Evolutionary conservation across 2,797 vertebrate genomes (phyloP), one percentile per base, ranked within the genome.

Genomic region (Ceryle rudis): DNA sequence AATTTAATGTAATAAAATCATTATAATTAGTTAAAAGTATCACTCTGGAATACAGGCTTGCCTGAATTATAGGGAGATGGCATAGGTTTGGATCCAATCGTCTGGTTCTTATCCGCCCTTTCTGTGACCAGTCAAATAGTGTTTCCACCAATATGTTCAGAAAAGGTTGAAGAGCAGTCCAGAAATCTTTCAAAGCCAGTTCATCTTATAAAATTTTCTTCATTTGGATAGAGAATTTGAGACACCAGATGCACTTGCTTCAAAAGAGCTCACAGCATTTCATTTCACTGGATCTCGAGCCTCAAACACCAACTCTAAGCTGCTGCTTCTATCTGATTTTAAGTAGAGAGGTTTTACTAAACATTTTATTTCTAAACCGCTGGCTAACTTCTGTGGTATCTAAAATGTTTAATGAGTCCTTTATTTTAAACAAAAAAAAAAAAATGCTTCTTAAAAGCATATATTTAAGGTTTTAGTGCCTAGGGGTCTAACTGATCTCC

Each of bases 1-100:
- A 92, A 73, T 90, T 93, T 91, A 57, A 73, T 39, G 33, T 18
- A 82, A 92, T 51, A 92, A 91, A 92, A 91, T 73, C 7, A 72
- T 84, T 58, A 35, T 54, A 70, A 89, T 88, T 93, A 80, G 49
- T 58, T 80, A 82, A 90, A 67, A 14, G 17, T 70, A 33, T 69
- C 51, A 21, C 70, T 80, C 46, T 35, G 86, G 65, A 79, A 81
- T 73, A 31, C 18, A 44, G 39, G 23, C 18, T 93, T 11, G 5
- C 35, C 47, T 77, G 55, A 85, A 49, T 29, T 83, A 19, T 46
- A 57, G 35, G 60, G 41, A 61, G 23, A 31, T 22, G 14, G 5
- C 17, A 19, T 26, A 87, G 52, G 33, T 92, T 84, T 94, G 37
- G 51, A 86, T 49, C 46, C 66, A 89, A 89, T 80, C 29, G 9